Conservation (phyloP, 2,888 invertebrate genomes). For the Vanessa cardui region DNA sequence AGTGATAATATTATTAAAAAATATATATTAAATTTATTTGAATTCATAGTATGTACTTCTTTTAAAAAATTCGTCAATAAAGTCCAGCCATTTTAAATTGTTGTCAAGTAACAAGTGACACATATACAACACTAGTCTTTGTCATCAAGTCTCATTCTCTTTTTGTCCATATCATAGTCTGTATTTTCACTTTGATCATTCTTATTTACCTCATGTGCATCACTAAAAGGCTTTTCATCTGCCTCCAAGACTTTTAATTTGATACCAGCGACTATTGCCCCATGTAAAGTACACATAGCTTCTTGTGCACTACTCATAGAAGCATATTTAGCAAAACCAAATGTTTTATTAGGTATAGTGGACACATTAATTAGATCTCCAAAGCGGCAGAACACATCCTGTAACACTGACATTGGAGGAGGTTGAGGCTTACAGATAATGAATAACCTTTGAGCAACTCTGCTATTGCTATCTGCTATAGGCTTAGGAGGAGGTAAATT, state of each 20-base stretch:
- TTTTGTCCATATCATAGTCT: slow-evolving; percentile 57
- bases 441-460: slow-evolving; percentile 86
- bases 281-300: slow-evolving; percentile 89
- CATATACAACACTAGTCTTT: slow-evolving; percentile 17
- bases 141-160: slow-evolving; percentile 57
- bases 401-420: slow-evolving; percentile 88
- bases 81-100: slow-evolving; percentile 3
- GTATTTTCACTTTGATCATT: slow-evolving; percentile 45
- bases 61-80: not conserved
- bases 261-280: slow-evolving; percentile 91
- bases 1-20: too few relatives aligned
- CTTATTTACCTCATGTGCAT: slow-evolving; percentile 46
- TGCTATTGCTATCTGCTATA: slow-evolving; percentile 83
- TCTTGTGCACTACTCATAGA: slow-evolving; percentile 88
- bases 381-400: slow-evolving; percentile 95
- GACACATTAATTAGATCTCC: slow-evolving; percentile 95
- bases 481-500: slow-evolving; percentile 89
- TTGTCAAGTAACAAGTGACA: slow-evolving; percentile 7
- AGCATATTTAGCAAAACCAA: slow-evolving; percentile 96
- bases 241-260: slow-evolving; percentile 94
- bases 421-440: slow-evolving; percentile 86
- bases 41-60: not conserved
- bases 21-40: too few relatives aligned
- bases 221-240: slow-evolving; percentile 84
- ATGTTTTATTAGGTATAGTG: slow-evolving; percentile 93